phyloP scores from a whole-genome alignment of 2,797 vertebrate genomes.

The Sebastolobus altivelis region DNA sequence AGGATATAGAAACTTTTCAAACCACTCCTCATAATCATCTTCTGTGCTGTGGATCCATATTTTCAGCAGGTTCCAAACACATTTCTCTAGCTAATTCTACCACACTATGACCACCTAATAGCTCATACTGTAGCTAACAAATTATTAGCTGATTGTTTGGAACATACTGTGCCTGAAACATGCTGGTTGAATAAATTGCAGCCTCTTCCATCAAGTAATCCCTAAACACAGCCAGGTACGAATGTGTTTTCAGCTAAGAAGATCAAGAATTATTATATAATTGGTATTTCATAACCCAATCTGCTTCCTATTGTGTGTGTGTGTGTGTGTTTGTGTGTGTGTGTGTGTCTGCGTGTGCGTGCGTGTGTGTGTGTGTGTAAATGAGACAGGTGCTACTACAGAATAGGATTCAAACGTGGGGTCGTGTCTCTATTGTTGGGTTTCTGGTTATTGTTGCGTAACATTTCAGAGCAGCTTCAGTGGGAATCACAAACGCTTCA shows the following conservation, averaged over 20 bases:
- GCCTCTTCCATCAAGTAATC: slow-evolving; percentile 44
- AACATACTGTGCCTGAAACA: slow-evolving; percentile 36
- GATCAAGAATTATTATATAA: slow-evolving; percentile 69
- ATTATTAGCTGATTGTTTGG: slow-evolving; percentile 8
- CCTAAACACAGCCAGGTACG: slow-evolving; percentile 47
- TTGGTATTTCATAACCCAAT: slow-evolving; percentile 60
- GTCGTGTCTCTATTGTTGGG: slow-evolving; percentile 1
- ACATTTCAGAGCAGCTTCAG: slow-evolving; percentile 24
- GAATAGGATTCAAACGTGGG: slow-evolving; percentile 6
- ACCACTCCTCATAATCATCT: background rate
- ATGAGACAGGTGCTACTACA: slow-evolving; percentile 26
- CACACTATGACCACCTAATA: background rate
- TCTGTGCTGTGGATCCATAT: background rate
- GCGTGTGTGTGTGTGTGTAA: background rate
- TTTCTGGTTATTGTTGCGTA: slow-evolving; percentile 53
- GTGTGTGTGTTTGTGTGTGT: slow-evolving; percentile 11
- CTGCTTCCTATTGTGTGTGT: slow-evolving; percentile 12
- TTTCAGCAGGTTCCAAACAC: background rate
- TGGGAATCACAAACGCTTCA: slow-evolving; percentile 14
- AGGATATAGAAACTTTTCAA: background rate
- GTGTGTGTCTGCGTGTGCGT: slow-evolving; percentile 3
- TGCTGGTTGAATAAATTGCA: slow-evolving; percentile 15
- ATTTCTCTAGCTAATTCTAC: too few relatives aligned
- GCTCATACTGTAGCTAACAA: background rate
- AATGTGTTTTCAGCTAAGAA: slow-evolving; percentile 49